Conservation (phyloP, 30 jellyfish, hydroid and myxozoan species). For the Phacellophora camtschatica region DNA sequence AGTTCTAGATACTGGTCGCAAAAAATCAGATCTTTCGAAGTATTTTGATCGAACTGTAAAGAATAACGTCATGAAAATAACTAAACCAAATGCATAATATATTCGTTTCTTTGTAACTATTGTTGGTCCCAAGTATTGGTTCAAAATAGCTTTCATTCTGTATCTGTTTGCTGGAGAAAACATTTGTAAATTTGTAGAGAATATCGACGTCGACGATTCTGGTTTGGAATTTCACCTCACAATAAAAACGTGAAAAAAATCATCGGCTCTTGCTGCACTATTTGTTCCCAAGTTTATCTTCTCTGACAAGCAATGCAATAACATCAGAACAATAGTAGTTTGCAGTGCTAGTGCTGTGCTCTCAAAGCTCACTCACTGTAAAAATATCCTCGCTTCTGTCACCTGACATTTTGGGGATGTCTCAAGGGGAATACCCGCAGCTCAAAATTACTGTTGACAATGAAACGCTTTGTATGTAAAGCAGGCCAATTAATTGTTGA, state of each 20-base stretch:
- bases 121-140: neutral
- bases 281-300: too few relatives aligned
- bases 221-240: too few relatives aligned
- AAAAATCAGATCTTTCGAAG: conserved; percentile 56
- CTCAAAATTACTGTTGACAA: neutral
- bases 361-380: neutral
- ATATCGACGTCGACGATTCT: too few relatives aligned
- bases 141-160: neutral
- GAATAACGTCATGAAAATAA: neutral
- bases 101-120: conserved; percentile 26
- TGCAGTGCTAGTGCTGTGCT: neutral
- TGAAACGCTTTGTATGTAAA: neutral
- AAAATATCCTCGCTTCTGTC: neutral
- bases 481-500: neutral
- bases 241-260: too few relatives aligned
- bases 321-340: too few relatives aligned
- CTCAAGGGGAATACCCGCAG: neutral
- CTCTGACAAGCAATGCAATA: too few relatives aligned
- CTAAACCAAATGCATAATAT: conserved; percentile 11
- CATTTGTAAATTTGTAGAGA: too few relatives aligned
- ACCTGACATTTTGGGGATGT: conserved; percentile 28
- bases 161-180: neutral
- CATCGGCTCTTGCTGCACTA: too few relatives aligned
- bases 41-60: conserved; percentile 43
- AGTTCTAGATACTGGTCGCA: conserved; percentile 55